Conservation (phyloP, 2,888 invertebrate species). For the Ceratothoa steindachneri region DNA sequence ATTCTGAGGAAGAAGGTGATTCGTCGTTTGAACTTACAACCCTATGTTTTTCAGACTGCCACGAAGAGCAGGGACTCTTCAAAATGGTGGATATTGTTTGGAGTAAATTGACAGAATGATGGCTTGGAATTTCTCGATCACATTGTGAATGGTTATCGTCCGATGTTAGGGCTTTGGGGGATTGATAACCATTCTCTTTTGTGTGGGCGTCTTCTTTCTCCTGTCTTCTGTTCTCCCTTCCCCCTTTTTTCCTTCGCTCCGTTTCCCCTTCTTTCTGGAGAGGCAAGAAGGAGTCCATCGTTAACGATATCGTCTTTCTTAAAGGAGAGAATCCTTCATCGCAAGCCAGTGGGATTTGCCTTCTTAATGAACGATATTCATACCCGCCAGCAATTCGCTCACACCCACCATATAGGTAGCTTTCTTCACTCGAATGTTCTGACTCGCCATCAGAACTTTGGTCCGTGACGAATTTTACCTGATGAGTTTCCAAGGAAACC, state of each 20-base stretch:
- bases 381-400: too few species aligned
- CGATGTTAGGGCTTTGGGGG: not conserved
- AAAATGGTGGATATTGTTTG: constrained; percentile 24
- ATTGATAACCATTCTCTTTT: not conserved
- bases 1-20: too few species aligned
- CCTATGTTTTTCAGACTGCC: not conserved
- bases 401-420: too few species aligned
- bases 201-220: too few species aligned
- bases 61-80: constrained; percentile 1
- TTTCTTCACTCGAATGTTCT: too few species aligned
- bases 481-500: not conserved
- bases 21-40: not conserved
- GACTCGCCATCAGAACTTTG: too few species aligned
- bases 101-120: constrained; percentile 16
- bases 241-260: not conserved
- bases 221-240: not conserved
- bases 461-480: not conserved
- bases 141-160: not conserved
- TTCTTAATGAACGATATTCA: not conserved
- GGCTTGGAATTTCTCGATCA: not conserved
- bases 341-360: not conserved
- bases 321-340: not conserved
- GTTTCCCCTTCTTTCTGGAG: not conserved
- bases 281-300: not conserved
- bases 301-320: not conserved